Evolutionary conservation across 2,888 invertebrate species (phyloP).

Genomic region (Caenorhabditis parvicauda): DNA sequence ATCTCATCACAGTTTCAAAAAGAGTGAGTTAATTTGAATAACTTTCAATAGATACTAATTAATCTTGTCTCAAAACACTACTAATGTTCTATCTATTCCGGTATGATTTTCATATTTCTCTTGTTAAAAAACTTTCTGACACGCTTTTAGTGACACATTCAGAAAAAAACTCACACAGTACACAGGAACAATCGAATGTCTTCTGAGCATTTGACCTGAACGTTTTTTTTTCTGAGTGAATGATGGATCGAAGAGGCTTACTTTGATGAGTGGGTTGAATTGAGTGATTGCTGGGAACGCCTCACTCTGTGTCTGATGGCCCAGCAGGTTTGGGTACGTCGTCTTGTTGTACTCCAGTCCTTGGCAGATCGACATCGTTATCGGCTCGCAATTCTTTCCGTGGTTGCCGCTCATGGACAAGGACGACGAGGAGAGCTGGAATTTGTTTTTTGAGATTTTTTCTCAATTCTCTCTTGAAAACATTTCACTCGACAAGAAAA

Average conservation of each 20-base stretch:
- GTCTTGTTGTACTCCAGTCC: constrained; percentile 91
- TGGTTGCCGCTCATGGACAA: constrained; percentile 19
- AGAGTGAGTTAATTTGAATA: no score
- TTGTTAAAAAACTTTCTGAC: background rate
- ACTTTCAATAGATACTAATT: no score
- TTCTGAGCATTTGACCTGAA: constrained; percentile 80
- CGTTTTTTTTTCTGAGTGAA: background rate
- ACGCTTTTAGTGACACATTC: background rate
- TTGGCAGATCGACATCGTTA: constrained; percentile 86
- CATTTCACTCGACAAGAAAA: no score
- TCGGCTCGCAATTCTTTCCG: constrained; percentile 79
- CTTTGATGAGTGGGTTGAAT: constrained; percentile 86
- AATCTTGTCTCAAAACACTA: no score
- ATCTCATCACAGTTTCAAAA: no score
- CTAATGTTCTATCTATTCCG: no score
- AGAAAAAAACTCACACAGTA: constrained; percentile 70
- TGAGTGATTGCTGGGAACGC: constrained; percentile 90
- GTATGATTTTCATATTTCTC: no score
- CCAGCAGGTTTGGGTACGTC: constrained; percentile 89
- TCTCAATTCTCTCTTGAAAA: no score
- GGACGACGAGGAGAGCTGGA: constrained; percentile 21
- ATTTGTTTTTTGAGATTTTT: no score
- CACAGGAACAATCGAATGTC: constrained; percentile 92
- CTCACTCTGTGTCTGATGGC: constrained; percentile 79
- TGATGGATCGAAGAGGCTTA: no score